Conservation (phyloP, 2,797 vertebrate genomes). For the Myoxocephalus aenaeus region DNA sequence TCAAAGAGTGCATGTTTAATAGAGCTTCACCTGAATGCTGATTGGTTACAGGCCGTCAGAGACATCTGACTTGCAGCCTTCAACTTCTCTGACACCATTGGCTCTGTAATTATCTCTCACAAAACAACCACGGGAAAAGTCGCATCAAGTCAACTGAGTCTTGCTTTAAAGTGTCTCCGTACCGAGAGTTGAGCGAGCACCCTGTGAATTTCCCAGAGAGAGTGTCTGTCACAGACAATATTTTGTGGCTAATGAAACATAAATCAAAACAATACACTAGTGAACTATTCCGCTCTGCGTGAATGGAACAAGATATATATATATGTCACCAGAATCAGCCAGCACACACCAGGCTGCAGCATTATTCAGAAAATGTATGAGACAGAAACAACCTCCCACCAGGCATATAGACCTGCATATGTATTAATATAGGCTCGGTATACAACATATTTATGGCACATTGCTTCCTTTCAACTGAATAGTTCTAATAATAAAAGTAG, state of each 20-base stretch:
- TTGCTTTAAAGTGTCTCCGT: slow-evolving; percentile 36
- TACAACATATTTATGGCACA: slow-evolving; percentile 31
- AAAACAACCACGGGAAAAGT: slow-evolving; percentile 38
- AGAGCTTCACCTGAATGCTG: slow-evolving; percentile 53
- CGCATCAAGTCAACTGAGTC: slow-evolving; percentile 34
- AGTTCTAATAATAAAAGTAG: slow-evolving; percentile 14
- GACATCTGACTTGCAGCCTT: slow-evolving; percentile 50
- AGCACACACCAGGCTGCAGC: slow-evolving; percentile 15
- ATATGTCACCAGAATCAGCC: slow-evolving; percentile 25
- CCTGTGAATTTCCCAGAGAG: not conserved
- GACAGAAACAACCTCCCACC: slow-evolving; percentile 12
- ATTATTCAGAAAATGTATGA: slow-evolving; percentile 24
- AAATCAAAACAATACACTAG: slow-evolving; percentile 21
- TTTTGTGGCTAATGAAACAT: slow-evolving; percentile 34
- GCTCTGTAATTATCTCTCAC: slow-evolving; percentile 43
- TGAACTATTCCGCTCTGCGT: slow-evolving; percentile 13
- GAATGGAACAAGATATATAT: slow-evolving; percentile 31
- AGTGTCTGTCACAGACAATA: not conserved
- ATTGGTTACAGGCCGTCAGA: slow-evolving; percentile 49
- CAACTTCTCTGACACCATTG: slow-evolving; percentile 38
- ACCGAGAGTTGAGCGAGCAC: slow-evolving; percentile 26
- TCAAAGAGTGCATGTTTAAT: slow-evolving; percentile 44
- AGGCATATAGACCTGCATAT: slow-evolving; percentile 15
- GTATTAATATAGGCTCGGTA: slow-evolving; percentile 14
- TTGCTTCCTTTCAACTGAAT: slow-evolving; percentile 10